Conservation (phyloP, 2,888 invertebrate genomes). For the Gymnocheta viridis region DNA sequence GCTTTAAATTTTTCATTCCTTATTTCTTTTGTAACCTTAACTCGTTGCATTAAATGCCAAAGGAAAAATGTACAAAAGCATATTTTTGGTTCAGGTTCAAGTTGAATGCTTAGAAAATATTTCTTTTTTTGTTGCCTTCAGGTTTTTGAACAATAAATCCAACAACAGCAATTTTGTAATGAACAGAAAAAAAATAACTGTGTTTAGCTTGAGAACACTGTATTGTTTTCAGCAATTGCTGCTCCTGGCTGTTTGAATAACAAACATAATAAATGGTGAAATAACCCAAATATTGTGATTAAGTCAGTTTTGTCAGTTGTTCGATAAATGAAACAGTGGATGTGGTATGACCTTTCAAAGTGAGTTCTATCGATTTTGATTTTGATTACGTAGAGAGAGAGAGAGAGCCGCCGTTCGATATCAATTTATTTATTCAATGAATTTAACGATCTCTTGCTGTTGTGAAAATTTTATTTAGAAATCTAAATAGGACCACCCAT, state of each 20-base stretch:
- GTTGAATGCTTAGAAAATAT: slow-evolving; percentile 4
- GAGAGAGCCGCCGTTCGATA: no score
- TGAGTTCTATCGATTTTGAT: no score
- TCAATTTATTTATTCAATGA: no score
- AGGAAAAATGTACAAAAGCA: neutral
- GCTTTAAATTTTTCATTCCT: neutral
- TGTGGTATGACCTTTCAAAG: no score
- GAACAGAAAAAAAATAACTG: neutral
- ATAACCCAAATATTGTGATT: neutral
- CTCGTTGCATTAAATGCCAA: neutral
- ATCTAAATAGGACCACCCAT: no score
- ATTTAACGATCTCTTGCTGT: no score
- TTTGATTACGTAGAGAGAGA: no score
- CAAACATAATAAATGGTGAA: neutral
- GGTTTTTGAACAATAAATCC: neutral
- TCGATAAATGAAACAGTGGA: no score
- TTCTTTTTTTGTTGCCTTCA: no score
- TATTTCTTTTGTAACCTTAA: neutral
- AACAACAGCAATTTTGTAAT: neutral
- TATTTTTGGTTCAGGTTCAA: neutral
- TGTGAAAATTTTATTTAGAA: no score
- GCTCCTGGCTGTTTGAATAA: neutral
- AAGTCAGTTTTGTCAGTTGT: neutral
- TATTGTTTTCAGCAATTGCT: slow-evolving; percentile 3
- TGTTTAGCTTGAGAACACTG: neutral